Evolutionary conservation across 1,140 invertebrate species (phyloP).

Genomic region (Luehdorfia chinensis): DNA sequence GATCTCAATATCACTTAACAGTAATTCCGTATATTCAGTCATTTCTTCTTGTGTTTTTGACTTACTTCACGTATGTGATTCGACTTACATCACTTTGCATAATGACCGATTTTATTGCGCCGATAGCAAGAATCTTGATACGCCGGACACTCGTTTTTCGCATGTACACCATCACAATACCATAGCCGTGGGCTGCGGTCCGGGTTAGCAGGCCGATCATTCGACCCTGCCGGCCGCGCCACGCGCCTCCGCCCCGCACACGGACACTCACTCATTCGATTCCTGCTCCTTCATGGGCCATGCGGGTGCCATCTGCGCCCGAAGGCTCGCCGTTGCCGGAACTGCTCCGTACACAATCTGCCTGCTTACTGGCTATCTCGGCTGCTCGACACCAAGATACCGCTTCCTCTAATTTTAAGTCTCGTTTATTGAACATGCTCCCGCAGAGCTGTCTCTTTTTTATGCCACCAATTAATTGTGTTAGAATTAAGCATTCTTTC

Average conservation of each 20-base stretch:
- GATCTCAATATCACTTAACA: no score
- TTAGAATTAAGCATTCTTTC: constrained; percentile 16
- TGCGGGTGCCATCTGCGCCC: not conserved
- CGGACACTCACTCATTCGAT: not conserved
- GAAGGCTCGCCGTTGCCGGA: not conserved
- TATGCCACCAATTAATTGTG: no score
- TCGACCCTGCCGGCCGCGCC: no score
- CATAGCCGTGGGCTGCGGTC: not conserved
- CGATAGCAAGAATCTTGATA: not conserved
- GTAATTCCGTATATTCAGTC: no score
- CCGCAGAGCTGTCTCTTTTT: no score
- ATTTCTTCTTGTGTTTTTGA: no score
- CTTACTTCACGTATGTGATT: no score
- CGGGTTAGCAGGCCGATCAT: not conserved
- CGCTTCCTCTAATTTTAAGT: constrained; percentile 1
- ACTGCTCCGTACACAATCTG: not conserved
- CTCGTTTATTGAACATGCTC: not conserved
- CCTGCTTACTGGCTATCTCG: constrained; percentile 14
- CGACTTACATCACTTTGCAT: not conserved
- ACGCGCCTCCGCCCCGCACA: not conserved
- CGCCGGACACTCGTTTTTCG: not conserved
- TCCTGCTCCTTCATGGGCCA: not conserved
- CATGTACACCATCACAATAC: not conserved
- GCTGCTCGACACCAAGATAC: constrained; percentile 13
- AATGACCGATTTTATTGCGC: not conserved